phyloP scores from a whole-genome alignment of 1,140 invertebrate genomes.

The Hermatobates lingyangjiaoensis region DNA sequence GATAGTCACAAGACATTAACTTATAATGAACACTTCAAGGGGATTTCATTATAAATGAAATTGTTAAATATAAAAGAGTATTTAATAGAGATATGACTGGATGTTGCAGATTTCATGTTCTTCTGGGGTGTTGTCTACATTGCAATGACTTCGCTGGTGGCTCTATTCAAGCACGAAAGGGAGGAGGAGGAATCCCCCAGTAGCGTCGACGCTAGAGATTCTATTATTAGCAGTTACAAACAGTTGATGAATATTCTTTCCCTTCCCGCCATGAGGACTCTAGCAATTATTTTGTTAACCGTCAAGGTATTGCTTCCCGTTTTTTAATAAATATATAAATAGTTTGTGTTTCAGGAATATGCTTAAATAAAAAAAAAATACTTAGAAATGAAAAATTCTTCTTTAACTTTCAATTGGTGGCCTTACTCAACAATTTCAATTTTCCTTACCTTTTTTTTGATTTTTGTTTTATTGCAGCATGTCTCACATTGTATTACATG shows the following conservation, averaged over 20 bases:
- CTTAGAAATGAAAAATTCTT: too few relatives aligned
- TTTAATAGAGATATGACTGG: too few relatives aligned
- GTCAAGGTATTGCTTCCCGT: slow-evolving; percentile 48
- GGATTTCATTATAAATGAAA: background rate
- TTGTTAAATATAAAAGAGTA: background rate
- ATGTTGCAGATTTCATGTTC: slow-evolving; percentile 58
- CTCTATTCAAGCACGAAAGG: slow-evolving; percentile 74
- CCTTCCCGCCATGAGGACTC: slow-evolving; percentile 56
- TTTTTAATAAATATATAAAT: background rate
- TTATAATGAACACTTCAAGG: too few relatives aligned
- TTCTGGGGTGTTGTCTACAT: slow-evolving; percentile 93
- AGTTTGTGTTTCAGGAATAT: background rate
- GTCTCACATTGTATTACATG: too few relatives aligned
- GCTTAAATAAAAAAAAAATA: too few relatives aligned
- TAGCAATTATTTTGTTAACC: slow-evolving; percentile 69
- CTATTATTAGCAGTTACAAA: slow-evolving; percentile 65
- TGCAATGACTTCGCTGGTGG: slow-evolving; percentile 73
- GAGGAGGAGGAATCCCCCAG: slow-evolving; percentile 25
- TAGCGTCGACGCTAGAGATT: slow-evolving; percentile 28
- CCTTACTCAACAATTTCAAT: too few relatives aligned
- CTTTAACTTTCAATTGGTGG: too few relatives aligned
- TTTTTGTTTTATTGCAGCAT: too few relatives aligned
- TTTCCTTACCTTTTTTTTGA: too few relatives aligned
- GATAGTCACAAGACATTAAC: too few relatives aligned
- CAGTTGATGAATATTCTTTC: slow-evolving; percentile 67